Evolutionary conservation across 2,113 vertebrate genomes (phyloP).

Genomic region (Triplophysa rosa): DNA sequence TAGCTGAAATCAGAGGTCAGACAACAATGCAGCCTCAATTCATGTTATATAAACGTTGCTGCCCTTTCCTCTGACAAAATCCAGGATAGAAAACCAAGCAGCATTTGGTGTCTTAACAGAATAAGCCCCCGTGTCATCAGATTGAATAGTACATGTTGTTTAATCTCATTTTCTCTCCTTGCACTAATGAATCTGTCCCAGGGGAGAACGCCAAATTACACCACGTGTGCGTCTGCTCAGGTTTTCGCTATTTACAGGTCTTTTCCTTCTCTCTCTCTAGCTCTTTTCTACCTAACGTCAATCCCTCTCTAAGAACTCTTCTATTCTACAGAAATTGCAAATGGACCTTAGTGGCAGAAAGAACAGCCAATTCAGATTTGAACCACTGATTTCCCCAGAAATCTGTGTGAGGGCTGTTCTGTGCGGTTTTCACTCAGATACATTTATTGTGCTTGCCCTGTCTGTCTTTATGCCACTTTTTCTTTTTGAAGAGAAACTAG

Average conservation of each 20-base stretch:
- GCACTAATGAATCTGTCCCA: slow-evolving; percentile 42
- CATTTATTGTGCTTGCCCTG: slow-evolving; percentile 26
- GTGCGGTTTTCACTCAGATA: slow-evolving; percentile 9
- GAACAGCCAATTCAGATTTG: slow-evolving; percentile 26
- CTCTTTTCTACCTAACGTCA: slow-evolving; percentile 30
- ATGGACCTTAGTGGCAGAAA: slow-evolving; percentile 29
- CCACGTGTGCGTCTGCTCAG: slow-evolving; percentile 31
- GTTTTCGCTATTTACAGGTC: slow-evolving; percentile 51
- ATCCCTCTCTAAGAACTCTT: slow-evolving; percentile 15
- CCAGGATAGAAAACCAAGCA: slow-evolving; percentile 7
- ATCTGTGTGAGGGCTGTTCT: background rate
- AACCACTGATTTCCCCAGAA: slow-evolving; percentile 7
- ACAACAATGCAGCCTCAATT: slow-evolving; percentile 23
- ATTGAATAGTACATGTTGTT: slow-evolving; percentile 52
- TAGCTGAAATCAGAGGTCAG: slow-evolving; percentile 33
- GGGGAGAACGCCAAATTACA: slow-evolving; percentile 53
- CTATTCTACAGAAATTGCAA: slow-evolving; percentile 33
- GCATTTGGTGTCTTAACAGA: slow-evolving; percentile 38
- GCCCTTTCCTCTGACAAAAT: background rate
- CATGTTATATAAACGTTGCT: background rate
- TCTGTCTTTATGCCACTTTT: slow-evolving; percentile 4
- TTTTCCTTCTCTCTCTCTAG: slow-evolving; percentile 12
- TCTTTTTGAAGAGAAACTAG: slow-evolving; percentile 13
- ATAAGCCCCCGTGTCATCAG: slow-evolving; percentile 32
- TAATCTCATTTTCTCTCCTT: slow-evolving; percentile 54